Conservation (phyloP, 2,888 invertebrate species). For the Acanthopleura granulata region DNA sequence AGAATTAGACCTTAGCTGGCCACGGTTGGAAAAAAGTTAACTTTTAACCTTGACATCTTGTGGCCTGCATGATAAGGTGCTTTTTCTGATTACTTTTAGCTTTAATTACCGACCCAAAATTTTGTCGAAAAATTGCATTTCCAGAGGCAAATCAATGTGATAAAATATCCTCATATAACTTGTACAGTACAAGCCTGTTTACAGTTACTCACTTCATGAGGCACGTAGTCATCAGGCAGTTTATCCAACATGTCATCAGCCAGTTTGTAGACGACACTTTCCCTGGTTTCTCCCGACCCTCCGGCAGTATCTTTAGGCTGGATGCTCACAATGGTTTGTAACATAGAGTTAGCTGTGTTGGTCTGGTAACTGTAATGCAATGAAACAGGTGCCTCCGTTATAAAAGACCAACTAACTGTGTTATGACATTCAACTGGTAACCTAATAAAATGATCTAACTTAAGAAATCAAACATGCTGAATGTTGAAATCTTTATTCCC, state of each 20-base stretch:
- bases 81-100: too few relatives aligned
- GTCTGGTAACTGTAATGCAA: conserved; percentile 84
- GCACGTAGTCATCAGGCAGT: conserved; percentile 87
- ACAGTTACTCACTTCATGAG: conserved; percentile 79
- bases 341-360: conserved; percentile 88
- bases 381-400: too few relatives aligned
- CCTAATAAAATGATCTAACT: too few relatives aligned
- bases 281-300: conserved; percentile 92
- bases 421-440: too few relatives aligned
- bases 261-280: conserved; percentile 90
- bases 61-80: too few relatives aligned
- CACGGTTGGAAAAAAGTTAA: too few relatives aligned
- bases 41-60: too few relatives aligned
- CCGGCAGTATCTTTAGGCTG: conserved; percentile 94
- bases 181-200: not conserved
- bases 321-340: conserved; percentile 95
- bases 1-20: too few relatives aligned
- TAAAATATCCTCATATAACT: not conserved
- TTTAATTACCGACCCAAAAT: too few relatives aligned
- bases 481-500: too few relatives aligned
- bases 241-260: conserved; percentile 94
- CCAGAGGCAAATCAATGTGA: not conserved
- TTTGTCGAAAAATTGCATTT: not conserved
- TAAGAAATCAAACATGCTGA: too few relatives aligned
- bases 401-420: too few relatives aligned